Evolutionary conservation across 2,113 vertebrate species (phyloP), one percentile per base, ranked within the genome.

Genomic region (Tor tambroides): DNA sequence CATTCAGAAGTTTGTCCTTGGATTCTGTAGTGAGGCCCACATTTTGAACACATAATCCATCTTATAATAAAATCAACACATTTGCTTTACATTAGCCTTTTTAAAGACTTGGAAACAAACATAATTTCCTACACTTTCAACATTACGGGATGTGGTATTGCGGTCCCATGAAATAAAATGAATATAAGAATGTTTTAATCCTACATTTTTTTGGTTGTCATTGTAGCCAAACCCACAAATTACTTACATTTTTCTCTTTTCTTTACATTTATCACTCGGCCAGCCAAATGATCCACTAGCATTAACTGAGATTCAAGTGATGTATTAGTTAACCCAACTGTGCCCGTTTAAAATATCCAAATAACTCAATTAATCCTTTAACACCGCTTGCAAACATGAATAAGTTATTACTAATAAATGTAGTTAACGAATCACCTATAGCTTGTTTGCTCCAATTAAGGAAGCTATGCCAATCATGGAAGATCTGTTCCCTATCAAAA

Each of bases 241-340:
- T 32, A 85, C 71, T 54, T 76, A 82, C 3, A 43, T 54, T 78
- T 21, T 41, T 87, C 75, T 84, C 32, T 85, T 67, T 56, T 82
- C 19, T 63, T 81, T 69, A 79, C 49, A 78, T 87, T 63, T 85
- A 94, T 95, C 93, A 94, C 92, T 95, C 92, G 93, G 88, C 93
- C 94, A 94, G 94, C 94, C 94, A 93, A 93, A 95, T 94, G 94
- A 94, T 94, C 91, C 83, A 54, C 87, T 87, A 90, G 87, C 86
- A 87, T 83, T 54, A 89, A 90, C 56, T 86, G 49, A 72, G 59
- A 86, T 71, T 79, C 21, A 89, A 88, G 78, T 88, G 85, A 84
- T 83, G 12, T 74, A 72, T 77, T 76, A 86, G 77, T 38, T 61
- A 79, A 81, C 71, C 87, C 77, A 80, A 85, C 54, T 61, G 80